Percentiles rank a stretch among this genome's conserved stretches.
phyloP scores from a whole-genome alignment of 2,888 invertebrate genomes.

The Eurytoma adleriae region DNA sequence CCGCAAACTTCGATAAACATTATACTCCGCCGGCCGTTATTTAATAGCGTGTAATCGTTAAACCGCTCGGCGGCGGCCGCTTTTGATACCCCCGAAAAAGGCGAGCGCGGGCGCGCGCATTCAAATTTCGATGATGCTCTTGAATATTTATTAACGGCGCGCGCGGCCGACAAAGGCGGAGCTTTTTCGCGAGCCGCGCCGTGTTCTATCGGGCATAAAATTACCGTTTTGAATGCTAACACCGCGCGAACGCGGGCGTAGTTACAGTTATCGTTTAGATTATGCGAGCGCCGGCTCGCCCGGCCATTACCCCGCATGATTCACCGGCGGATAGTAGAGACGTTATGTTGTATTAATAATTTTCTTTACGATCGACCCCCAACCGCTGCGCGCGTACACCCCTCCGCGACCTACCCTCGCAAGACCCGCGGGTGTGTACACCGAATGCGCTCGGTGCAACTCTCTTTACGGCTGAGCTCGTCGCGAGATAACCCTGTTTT shows the following conservation, averaged over 20 bases:
- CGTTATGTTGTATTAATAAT: slow-evolving; percentile 51
- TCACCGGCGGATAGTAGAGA: slow-evolving; percentile 42
- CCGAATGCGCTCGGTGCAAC: no score
- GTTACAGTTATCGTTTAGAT: slow-evolving; percentile 56
- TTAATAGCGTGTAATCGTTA: slow-evolving; percentile 5
- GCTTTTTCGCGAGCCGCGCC: slow-evolving; percentile 9
- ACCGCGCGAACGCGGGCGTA: slow-evolving; percentile 3
- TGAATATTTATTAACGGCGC: slow-evolving; percentile 54
- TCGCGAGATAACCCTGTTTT: no score
- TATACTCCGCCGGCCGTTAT: background rate
- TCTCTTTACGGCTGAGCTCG: no score
- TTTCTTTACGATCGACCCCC: slow-evolving; percentile 43
- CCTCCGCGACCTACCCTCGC: background rate
- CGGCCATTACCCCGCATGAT: slow-evolving; percentile 38
- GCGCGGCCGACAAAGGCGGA: slow-evolving; percentile 46
- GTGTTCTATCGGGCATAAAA: slow-evolving; percentile 51
- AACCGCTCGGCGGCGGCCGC: no score
- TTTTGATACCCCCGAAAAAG: background rate
- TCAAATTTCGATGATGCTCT: slow-evolving; percentile 53
- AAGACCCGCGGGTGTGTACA: background rate
- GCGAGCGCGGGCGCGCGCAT: slow-evolving; percentile 22
- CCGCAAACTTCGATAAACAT: background rate
- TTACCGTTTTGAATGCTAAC: slow-evolving; percentile 54
- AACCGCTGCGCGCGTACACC: background rate
- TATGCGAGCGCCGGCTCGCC: slow-evolving; percentile 29